Percentiles rank a stretch among this genome's conserved stretches.
These are phyloP conservation scores for Ectemnius lituratus DNA, from an alignment of 2,888 invertebrate species.

Conservation along the genomic window DNA sequence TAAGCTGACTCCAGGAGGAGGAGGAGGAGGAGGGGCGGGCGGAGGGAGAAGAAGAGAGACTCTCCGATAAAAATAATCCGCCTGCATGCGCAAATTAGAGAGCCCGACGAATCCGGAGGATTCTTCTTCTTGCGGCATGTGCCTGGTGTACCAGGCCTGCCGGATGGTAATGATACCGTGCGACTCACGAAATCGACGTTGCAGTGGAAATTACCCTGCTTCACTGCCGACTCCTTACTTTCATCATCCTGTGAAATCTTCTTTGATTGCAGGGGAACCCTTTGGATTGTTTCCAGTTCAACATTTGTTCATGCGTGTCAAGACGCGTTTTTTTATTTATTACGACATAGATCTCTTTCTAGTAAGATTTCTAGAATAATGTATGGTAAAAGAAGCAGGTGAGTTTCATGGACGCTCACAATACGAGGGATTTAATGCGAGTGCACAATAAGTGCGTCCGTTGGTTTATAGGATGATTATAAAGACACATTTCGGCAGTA, in stretches of 20 bases:
- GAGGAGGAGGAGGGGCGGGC: too few species aligned
- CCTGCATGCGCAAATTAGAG: constrained; percentile 56
- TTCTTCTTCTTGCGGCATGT: constrained; percentile 25
- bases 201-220: too few species aligned
- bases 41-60: too few species aligned
- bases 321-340: too few species aligned
- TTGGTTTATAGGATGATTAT: constrained; percentile 43
- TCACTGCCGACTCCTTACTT: neutral
- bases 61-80: constrained; percentile 59
- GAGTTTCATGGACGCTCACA: too few species aligned
- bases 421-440: constrained; percentile 1
- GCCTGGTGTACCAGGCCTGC: neutral
- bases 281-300: too few species aligned
- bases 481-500: constrained; percentile 47
- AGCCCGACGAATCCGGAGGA: constrained; percentile 23
- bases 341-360: too few species aligned
- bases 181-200: too few species aligned
- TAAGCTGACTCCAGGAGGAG: neutral
- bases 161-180: neutral
- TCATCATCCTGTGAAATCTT: constrained; percentile 8
- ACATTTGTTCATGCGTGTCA: too few species aligned
- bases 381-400: too few species aligned
- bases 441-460: constrained; percentile 24
- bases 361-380: too few species aligned
- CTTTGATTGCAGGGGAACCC: neutral